Base-by-base conservation (phyloP, 2,888 invertebrate genomes). In the Acleris sparsana region DNA sequence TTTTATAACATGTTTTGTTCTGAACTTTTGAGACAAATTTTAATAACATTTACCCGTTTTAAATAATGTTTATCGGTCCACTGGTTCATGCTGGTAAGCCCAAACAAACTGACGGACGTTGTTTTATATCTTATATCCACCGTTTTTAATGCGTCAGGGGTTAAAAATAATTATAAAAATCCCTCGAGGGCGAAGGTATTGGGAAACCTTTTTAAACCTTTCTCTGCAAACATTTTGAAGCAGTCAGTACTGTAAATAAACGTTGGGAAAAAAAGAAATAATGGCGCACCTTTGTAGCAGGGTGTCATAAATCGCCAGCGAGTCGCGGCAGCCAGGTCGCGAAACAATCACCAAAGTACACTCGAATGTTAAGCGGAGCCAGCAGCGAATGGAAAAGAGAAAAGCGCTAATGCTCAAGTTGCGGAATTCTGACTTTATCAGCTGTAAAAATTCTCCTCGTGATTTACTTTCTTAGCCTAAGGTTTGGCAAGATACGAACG, bases 261-360 rank as follows among this genome's bases (percentile, higher is more conserved):
- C 39, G 39, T 49, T 16, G 33, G 46, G 39, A 33, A 62, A 59
- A 33, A 39, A 48, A 39, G 55, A 39, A 55, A 62, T 48, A 62
- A 55, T 62, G 39, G 39, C 62, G 9, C 56, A 49, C 46, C 39
- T 56, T 49, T 43, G 16, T 33, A 57, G 56, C 51, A 39, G 44
- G 57, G 18, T 25, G 25, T 22, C 56, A 57, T 63, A 57, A 63
- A 57, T 63, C 18, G 48, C 20, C 18, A 18, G 46, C 18, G 49
- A 63, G 49, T 43, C 51, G 44, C 56, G 57, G 49, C 49, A 33
- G 33, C 33, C 39, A 49, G 58, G 49, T 48, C 58, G 33, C n/a
- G 58, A 49, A 57, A 59, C 51, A 63, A 62, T 55, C 56, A 52
- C 18, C 43, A 22, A 20, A 57, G 63, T 63, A 55, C 51, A 57